Base-by-base conservation (phyloP, 2,888 invertebrate species). In the Andrena haemorrhoa region DNA sequence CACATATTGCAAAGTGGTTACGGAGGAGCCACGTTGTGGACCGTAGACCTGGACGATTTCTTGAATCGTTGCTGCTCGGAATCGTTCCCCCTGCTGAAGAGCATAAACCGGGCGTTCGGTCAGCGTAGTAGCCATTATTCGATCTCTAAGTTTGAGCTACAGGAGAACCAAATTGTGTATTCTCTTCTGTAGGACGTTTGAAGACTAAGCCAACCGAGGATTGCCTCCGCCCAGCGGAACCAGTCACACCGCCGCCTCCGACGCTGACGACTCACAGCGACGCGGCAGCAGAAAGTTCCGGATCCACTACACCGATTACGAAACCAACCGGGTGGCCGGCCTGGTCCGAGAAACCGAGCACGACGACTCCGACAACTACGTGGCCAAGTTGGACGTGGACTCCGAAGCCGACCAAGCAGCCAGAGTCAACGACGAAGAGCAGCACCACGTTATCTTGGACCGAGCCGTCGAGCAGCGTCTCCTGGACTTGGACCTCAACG, bases 1-100 rank as follows among this genome's bases (percentile, higher is more conserved):
- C 98, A 97, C 95, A 96, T 98, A 0, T 94, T 96, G 79, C 94
- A 95, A 5, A 95, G 96, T 91, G 96, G 97, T 0, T 96, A 97
- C 79, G 98, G 97, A 0, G 98, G 98, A 4, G 96, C 97, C 8
- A 96, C 97, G 61, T 97, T 97, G 0, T 98, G 98, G 98, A 98
- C 98, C 0, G 95, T 98, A 2, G 98, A 98, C 92, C 93, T 98
- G 88, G 98, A 98, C 88, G 98, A 98, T 93, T 98, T 97, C 92
- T 96, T 95, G 85, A 98, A 98, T 93, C 95, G 96, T 0, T 98
- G 98, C 92, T 98, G 98, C 91, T 94, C 94, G 4, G 98, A 97
- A 91, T 94, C 97, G 0, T 98, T 96, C 86, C 97, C 98, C 0
- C 93, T 98, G 60, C 94, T 98, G 12, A 95, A 96, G 58, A 96